Base-by-base conservation (phyloP, 2,113 vertebrate genomes). In the Ascaphus truei region DNA sequence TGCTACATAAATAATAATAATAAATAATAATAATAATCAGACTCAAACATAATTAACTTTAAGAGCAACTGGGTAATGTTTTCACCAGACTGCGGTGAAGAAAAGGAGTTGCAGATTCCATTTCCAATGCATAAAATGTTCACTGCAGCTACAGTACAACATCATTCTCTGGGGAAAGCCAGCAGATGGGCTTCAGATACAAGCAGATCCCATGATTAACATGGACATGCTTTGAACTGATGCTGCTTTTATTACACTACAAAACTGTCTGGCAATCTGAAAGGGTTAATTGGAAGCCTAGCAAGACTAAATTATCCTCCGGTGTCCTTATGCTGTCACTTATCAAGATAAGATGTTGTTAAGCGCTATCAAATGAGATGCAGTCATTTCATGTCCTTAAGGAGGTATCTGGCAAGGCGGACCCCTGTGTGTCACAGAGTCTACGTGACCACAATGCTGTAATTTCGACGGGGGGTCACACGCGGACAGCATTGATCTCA, bases 401-500 rank as follows among this genome's bases (percentile, higher is more conserved):
- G 76, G 71, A 71, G 1, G 2, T 15, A 73, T 72, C 87, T 88
- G 86, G 76, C 62, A 75, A 74, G 43, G 74, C 71, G 64, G 78
- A 12, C 16, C 79, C 82, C 18, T 59, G 74, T 71, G 20, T 58
- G 76, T 73, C 76, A 64, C 13, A 65, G n/a, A n/a, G 18, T 13
- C 83, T 91, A 92, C 89, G 89, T 92, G 90, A 87, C 83, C 7
- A 37, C 10, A 2, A 58, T 72, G 56, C 78, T 75, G 80, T 89
- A 74, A 33, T 68, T 75, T 75, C 79, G 71, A 72, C 73, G 71
- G 55, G 55, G 75, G 63, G n/a, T 68, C 26, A 60, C 73, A 68
- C 5, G 67, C 60, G 59, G 0, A 62, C 68, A 29, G n/a, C 79
- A 82, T 81, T 80, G 75, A 78, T 81, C 80, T 78, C 67, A 47